phyloP scores from a whole-genome alignment of 2,888 invertebrate species.

The Drosophila percnosoma region DNA sequence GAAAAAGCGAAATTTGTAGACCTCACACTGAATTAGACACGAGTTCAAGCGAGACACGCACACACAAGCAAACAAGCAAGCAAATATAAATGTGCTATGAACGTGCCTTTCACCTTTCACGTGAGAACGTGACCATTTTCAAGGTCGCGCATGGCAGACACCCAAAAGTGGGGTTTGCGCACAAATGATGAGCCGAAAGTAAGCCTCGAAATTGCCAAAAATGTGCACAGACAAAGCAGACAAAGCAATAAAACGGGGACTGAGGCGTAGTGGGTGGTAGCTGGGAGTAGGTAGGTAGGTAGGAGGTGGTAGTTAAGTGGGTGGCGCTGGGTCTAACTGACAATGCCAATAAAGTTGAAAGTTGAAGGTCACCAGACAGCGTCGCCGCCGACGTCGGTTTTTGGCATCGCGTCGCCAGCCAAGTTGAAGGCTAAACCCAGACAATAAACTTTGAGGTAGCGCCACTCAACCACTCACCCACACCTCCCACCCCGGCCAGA shows the following conservation, averaged over 20 bases:
- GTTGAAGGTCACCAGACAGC: conserved; percentile 83
- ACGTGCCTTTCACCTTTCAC: conserved; percentile 77
- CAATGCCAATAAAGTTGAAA: conserved; percentile 80
- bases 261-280: neutral
- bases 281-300: neutral
- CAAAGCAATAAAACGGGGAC: conserved; percentile 7
- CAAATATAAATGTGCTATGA: conserved; percentile 19
- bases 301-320: neutral
- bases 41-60: conserved; percentile 24
- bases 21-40: conserved; percentile 51
- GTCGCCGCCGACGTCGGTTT: conserved; percentile 56
- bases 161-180: conserved; percentile 3
- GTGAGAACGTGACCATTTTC: conserved; percentile 68
- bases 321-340: conserved; percentile 50
- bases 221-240: conserved; percentile 61
- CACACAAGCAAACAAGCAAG: conserved; percentile 1
- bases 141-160: conserved; percentile 75
- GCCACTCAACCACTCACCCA: neutral
- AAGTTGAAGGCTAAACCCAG: conserved; percentile 57
- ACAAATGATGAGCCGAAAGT: conserved; percentile 27
- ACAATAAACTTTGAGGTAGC: conserved; percentile 61
- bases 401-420: conserved; percentile 52
- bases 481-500: conserved; percentile 17
- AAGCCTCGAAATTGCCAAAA: conserved; percentile 73
- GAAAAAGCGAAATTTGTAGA: conserved; percentile 14